phyloP scores from a whole-genome alignment of 2,888 invertebrate species.

The Watsonalla binaria region DNA sequence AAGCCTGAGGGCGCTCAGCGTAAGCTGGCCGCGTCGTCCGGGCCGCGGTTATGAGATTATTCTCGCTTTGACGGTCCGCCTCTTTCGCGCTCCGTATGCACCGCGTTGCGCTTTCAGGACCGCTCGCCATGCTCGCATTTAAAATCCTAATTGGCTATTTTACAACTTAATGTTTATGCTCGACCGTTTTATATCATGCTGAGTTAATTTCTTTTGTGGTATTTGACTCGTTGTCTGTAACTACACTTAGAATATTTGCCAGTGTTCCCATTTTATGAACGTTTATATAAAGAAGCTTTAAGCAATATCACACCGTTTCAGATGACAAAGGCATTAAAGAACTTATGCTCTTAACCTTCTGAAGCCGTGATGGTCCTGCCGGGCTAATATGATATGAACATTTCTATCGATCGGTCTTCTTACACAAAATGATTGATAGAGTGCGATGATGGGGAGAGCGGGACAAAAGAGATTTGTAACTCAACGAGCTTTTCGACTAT shows the following conservation, averaged over 20 bases:
- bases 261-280: not conserved
- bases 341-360: no score
- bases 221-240: not conserved
- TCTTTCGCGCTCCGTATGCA: constrained; percentile 45
- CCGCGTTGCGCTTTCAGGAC: constrained; percentile 51
- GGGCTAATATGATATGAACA: no score
- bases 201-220: constrained; percentile 1
- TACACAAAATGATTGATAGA: no score
- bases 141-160: constrained; percentile 61
- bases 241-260: not conserved
- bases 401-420: no score
- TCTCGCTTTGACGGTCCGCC: constrained; percentile 65
- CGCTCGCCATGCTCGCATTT: constrained; percentile 48
- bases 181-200: constrained; percentile 20
- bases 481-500: no score
- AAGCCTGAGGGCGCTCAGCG: constrained; percentile 60
- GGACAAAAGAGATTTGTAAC: no score
- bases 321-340: no score
- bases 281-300: not conserved
- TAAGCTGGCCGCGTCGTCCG: constrained; percentile 60
- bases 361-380: no score
- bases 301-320: not conserved
- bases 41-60: constrained; percentile 71
- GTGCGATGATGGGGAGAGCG: no score
- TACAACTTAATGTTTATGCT: constrained; percentile 35